Base-by-base conservation (phyloP, 1,140 invertebrate genomes). In the Acromyrmex echinatior region DNA sequence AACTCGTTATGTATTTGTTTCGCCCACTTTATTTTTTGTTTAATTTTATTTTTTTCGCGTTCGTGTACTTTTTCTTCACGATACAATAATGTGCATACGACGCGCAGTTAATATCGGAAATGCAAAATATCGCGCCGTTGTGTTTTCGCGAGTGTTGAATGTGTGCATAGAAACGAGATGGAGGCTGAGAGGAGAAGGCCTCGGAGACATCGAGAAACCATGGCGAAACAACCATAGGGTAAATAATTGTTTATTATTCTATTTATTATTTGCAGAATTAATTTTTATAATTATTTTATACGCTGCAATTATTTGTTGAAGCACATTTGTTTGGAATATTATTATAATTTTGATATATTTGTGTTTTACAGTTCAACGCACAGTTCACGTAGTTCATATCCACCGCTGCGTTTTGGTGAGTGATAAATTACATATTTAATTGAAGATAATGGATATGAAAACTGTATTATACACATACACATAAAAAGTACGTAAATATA, bases 381-480 rank as follows among this genome's bases (percentile, higher is more conserved):
- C 3, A 66, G 0, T 21, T 12, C 35, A 45, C n/a, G 7, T 39
- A 66, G 31, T n/a, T 21, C 3, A 66, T 2, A 1, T 66, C n/a
- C 66, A 39, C 12, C 7, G 18, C 5, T 70, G 21, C 4, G 5
- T 68, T 39, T 45, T n/a, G 12, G 12, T 49, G n/a, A 45, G n/a
- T 49, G 21, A 70, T 70, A 3, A 49, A 70, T 68, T 39, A 68
- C n/a, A 21, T 49, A 35, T 70, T 70, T 45, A 70, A 70, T 49
- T 10, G 39, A 45, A 45, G 7, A 7, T 45, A 45, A 45, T 45
- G 39, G 9, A 45, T 45, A 4, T 21, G 39, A 70, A 45, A 70
- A 70, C 25, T 70, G 2, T 68, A 68, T 49, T 49, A 35, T 35
- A 49, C 35, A 49, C 3, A 70, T 16, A 25, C 21, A 12, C 7